Conservation (phyloP, 2,888 invertebrate species). For the Chalcis sispes region DNA sequence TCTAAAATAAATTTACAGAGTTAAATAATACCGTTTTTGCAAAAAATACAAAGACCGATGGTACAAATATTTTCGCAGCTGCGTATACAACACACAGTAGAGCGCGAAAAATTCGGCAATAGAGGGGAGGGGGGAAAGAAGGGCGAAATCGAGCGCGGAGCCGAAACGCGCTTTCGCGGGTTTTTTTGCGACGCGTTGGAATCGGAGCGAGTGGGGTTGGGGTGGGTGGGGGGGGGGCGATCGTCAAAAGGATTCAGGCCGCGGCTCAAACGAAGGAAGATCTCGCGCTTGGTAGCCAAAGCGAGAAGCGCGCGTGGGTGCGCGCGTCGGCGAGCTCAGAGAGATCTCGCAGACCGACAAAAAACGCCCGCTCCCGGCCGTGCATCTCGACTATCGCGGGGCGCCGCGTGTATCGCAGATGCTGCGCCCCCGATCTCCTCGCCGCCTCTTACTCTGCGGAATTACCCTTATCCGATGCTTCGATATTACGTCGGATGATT, state of each 20-base stretch:
- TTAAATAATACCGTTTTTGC: too few species aligned
- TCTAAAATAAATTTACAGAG: too few species aligned
- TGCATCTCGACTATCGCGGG: conserved; percentile 65
- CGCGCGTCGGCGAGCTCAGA: conserved; percentile 68
- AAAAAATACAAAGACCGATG: too few species aligned
- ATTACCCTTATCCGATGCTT: conserved; percentile 46
- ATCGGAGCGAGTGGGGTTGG: conserved; percentile 22
- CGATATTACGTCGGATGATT: conserved; percentile 36
- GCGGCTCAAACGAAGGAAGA: conserved; percentile 39
- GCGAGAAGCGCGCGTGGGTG: conserved; percentile 57
- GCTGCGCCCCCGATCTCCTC: conserved; percentile 57
- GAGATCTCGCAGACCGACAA: conserved; percentile 72
- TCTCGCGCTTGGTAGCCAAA: conserved; percentile 59
- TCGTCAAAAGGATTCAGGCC: conserved; percentile 49
- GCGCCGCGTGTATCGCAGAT: conserved; percentile 73
- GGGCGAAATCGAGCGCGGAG: conserved; percentile 7
- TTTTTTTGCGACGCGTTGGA: not conserved
- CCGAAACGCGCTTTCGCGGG: not conserved
- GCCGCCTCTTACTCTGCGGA: conserved; percentile 39
- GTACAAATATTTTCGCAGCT: too few species aligned
- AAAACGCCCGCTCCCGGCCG: conserved; percentile 62
- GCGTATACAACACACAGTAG: too few species aligned
- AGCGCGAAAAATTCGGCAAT: too few species aligned
- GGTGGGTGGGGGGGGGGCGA: conserved; percentile 2
- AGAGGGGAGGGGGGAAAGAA: not conserved